Base-by-base conservation (phyloP, 2,113 vertebrate species). In the Gavia stellata region DNA sequence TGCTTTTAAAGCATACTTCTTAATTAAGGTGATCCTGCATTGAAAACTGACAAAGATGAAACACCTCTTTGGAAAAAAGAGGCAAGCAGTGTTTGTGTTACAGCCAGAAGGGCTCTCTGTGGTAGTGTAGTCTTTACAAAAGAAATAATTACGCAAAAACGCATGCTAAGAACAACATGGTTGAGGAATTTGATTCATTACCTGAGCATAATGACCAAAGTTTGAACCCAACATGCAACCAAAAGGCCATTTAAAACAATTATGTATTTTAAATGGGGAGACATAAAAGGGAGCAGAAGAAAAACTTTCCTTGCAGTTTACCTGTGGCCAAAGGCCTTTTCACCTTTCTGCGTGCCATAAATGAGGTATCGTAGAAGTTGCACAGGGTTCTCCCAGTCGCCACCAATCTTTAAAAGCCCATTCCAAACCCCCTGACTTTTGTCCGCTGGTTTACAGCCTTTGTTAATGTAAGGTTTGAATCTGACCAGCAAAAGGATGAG, bases 161-260 rank as follows among this genome's bases (percentile, higher is more conserved):
- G 89, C 86, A 67, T 14, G n/a, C 80, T 89, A 89, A 91, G 94
- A 97, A 95, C 77, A 96, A 96, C 92, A 63, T 66, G 89, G 71
- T 47, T 88, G 74, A 92, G 72, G 95, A 95, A 90, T 96, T 97
- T 94, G 90, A 84, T 94, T 97, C 86, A 92, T 96, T 97, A 95
- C 90, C 68, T 63, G 73, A 90, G 68, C 56, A 6, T 89, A 94
- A 96, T 95, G 95, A 92, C 95, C 95, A 87, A 53, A 59, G 87
- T 66, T 91, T 97, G 92, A 97, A 96, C 92, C 67, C 40, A 81
- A 67, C 45, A 20, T 61, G 85, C 44, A 85, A 70, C 28, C 1
- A 15, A 88, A 70, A 92, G 65, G 44, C 73, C 49, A 5, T 97
- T 97, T 96, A 93, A 93, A 94, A 92, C 79, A 93, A 95, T 95